Conservation (phyloP, 2,797 vertebrate genomes). For the Falco peregrinus region DNA sequence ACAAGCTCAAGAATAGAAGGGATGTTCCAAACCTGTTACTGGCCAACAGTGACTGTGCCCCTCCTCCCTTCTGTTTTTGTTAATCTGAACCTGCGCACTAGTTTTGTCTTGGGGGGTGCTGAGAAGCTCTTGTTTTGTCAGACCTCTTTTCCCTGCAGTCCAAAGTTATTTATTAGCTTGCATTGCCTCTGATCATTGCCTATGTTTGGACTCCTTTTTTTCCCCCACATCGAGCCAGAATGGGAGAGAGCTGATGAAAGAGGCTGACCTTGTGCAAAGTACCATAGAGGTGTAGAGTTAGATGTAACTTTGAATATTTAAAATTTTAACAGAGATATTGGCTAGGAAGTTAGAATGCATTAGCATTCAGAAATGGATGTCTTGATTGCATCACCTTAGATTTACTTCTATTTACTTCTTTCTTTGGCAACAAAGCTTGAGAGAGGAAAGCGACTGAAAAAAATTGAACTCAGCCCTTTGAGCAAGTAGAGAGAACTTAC, state of each 20-base stretch:
- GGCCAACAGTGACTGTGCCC: neutral
- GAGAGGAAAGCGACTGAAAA: neutral
- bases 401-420: neutral
- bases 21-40: neutral
- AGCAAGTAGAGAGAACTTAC: neutral
- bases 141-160: neutral
- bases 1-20: neutral
- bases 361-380: neutral
- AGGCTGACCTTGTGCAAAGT: neutral
- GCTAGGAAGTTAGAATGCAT: neutral
- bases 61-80: neutral
- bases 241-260: neutral
- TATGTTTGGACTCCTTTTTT: neutral
- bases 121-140: neutral
- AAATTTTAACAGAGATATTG: neutral
- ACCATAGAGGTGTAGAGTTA: neutral
- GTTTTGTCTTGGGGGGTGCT: neutral
- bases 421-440: neutral
- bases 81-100: neutral
- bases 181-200: neutral
- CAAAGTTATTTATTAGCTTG: neutral
- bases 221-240: neutral
- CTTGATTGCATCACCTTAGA: neutral
- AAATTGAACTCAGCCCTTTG: neutral
- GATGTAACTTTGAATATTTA: neutral